Conservation (phyloP, 1,140 invertebrate species). For the Scaptodrosophila lebanonensis region DNA sequence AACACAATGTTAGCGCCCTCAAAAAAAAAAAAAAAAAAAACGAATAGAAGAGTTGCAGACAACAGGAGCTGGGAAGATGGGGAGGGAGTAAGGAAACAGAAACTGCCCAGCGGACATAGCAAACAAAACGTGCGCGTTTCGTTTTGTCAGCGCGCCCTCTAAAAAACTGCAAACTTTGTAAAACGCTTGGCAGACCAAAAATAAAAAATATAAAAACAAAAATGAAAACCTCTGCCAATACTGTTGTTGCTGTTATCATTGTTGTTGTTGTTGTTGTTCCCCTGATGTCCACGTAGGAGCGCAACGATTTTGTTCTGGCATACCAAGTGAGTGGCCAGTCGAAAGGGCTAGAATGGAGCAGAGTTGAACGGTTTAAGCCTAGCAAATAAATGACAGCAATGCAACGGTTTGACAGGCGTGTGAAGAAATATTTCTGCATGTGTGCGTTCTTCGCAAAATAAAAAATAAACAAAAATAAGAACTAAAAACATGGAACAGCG, state of each 20-base stretch:
- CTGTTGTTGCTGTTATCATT: no score
- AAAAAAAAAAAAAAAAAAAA: constrained; percentile 29
- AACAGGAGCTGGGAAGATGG: constrained; percentile 1
- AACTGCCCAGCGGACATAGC: constrained; percentile 59
- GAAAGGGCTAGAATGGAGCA: neutral
- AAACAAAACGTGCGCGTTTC: constrained; percentile 36
- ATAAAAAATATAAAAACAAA: constrained; percentile 15
- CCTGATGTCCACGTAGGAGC: constrained; percentile 62
- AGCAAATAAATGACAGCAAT: constrained; percentile 65
- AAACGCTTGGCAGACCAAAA: constrained; percentile 33
- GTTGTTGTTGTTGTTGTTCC: constrained; percentile 37
- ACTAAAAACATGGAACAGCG: constrained; percentile 47
- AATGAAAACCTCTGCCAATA: neutral
- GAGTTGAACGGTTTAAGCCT: constrained; percentile 22
- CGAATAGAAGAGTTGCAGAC: constrained; percentile 13
- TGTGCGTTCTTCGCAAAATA: constrained; percentile 47
- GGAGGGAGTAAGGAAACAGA: constrained; percentile 5
- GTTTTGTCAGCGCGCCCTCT: constrained; percentile 33
- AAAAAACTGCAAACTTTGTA: constrained; percentile 68
- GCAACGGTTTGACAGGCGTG: constrained; percentile 71
- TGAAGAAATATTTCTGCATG: constrained; percentile 72
- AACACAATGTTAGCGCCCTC: constrained; percentile 26
- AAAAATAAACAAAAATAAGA: constrained; percentile 51
- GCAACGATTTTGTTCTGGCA: constrained; percentile 60
- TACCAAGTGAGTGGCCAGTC: constrained; percentile 57